These are phyloP conservation scores for Drosophila nr. perissopoda DNA, from an alignment of 2,888 invertebrate genomes.

Conservation along the genomic window DNA sequence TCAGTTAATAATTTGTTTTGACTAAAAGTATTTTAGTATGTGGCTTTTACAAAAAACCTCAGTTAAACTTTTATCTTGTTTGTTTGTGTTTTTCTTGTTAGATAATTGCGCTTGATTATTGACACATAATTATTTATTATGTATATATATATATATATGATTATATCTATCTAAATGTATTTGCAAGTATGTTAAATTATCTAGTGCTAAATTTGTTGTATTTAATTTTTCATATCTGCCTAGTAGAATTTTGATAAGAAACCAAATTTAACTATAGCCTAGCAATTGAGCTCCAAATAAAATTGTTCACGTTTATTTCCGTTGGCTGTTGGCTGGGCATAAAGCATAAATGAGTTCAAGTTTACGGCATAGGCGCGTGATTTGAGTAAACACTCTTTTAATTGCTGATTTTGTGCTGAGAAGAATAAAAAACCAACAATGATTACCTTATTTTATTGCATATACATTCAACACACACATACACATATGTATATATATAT, in stretches of 20 bases:
- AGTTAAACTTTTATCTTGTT: constrained; percentile 27
- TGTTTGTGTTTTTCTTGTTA: constrained; percentile 13
- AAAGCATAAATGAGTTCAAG: neutral
- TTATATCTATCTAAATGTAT: constrained; percentile 10
- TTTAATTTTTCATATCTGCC: constrained; percentile 30
- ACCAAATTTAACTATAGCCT: constrained; percentile 1
- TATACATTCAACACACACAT: neutral
- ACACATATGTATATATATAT: too few species aligned
- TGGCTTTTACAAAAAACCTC: constrained; percentile 44
- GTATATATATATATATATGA: neutral
- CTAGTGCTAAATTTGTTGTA: constrained; percentile 17
- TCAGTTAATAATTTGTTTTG: constrained; percentile 12
- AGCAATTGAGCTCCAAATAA: neutral
- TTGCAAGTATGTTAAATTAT: constrained; percentile 6
- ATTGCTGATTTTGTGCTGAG: neutral
- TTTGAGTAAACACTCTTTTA: neutral
- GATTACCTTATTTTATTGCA: neutral
- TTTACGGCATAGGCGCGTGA: neutral
- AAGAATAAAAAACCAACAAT: constrained; percentile 4
- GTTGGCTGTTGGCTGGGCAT: neutral
- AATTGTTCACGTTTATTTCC: neutral
- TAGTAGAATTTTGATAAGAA: constrained; percentile 37
- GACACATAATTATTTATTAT: constrained; percentile 26
- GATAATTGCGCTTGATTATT: constrained; percentile 53
- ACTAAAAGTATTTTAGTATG: constrained; percentile 32